Percentiles rank a stretch among this genome's conserved stretches.
Evolutionary conservation across 2,113 vertebrate genomes (phyloP).

Genomic region (Indicator maculatus): DNA sequence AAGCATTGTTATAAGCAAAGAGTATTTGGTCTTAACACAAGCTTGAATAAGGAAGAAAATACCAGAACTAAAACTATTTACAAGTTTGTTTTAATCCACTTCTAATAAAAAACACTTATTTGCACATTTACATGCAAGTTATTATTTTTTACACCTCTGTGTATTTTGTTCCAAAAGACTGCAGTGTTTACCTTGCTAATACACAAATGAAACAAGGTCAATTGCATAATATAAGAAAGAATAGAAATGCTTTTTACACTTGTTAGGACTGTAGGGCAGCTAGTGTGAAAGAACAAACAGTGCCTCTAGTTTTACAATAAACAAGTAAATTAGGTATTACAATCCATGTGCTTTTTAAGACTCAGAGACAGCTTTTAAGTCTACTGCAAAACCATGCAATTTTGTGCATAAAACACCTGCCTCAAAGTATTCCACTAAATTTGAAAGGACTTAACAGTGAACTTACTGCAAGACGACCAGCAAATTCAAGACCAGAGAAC

Average conservation of each 20-base stretch:
- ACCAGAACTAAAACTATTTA: neutral
- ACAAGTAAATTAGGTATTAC: neutral
- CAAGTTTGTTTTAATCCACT: neutral
- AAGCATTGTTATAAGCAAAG: neutral
- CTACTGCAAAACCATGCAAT: neutral
- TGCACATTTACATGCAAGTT: neutral
- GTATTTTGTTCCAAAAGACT: neutral
- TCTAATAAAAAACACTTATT: neutral
- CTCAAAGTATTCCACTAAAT: neutral
- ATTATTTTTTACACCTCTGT: neutral
- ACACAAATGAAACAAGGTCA: neutral
- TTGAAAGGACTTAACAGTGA: conserved; percentile 11
- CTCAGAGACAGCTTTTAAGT: neutral
- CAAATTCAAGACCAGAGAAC: neutral
- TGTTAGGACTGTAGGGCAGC: neutral
- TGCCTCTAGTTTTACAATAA: neutral
- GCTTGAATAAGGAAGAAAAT: neutral
- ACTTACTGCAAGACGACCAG: neutral
- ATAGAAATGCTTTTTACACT: neutral
- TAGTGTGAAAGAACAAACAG: neutral
- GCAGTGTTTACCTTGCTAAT: neutral
- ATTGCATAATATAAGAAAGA: neutral
- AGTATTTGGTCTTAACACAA: neutral
- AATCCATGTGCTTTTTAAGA: neutral
- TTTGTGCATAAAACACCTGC: neutral